phyloP scores from a whole-genome alignment of 2,113 vertebrate genomes.

The Chinchilla lanigera region DNA sequence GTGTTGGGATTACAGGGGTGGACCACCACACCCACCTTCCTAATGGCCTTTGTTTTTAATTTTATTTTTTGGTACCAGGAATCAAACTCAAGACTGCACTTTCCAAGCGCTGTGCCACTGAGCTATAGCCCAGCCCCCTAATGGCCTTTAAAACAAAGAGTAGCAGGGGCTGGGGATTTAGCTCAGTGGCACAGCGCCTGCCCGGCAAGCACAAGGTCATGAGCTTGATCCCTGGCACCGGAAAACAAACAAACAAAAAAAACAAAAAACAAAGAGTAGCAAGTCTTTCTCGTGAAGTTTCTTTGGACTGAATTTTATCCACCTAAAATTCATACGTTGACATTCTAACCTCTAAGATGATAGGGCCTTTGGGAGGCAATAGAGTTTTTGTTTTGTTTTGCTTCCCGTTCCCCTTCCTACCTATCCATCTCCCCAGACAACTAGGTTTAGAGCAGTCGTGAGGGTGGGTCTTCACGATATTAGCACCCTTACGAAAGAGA shows the following conservation, averaged over 20 bases:
- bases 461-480: not conserved
- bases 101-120: too few relatives aligned
- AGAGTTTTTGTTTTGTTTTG: not conserved
- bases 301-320: not conserved
- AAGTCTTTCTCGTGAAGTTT: conserved; percentile 12
- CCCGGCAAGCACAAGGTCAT: too few relatives aligned
- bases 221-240: too few relatives aligned
- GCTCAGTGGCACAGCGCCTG: too few relatives aligned
- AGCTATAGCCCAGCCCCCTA: too few relatives aligned
- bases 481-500: not conserved
- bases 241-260: too few relatives aligned
- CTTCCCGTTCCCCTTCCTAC: not conserved
- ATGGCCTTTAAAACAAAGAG: not conserved
- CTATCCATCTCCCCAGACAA: not conserved
- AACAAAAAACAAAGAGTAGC: too few relatives aligned
- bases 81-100: too few relatives aligned
- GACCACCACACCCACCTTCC: not conserved
- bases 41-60: too few relatives aligned
- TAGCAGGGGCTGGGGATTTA: too few relatives aligned
- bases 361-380: not conserved
- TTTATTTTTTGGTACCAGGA: too few relatives aligned
- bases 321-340: not conserved
- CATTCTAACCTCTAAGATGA: not conserved
- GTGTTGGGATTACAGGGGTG: not conserved
- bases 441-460: not conserved